Conservation (phyloP, 2,113 vertebrate species). For the Pluvianellus socialis region DNA sequence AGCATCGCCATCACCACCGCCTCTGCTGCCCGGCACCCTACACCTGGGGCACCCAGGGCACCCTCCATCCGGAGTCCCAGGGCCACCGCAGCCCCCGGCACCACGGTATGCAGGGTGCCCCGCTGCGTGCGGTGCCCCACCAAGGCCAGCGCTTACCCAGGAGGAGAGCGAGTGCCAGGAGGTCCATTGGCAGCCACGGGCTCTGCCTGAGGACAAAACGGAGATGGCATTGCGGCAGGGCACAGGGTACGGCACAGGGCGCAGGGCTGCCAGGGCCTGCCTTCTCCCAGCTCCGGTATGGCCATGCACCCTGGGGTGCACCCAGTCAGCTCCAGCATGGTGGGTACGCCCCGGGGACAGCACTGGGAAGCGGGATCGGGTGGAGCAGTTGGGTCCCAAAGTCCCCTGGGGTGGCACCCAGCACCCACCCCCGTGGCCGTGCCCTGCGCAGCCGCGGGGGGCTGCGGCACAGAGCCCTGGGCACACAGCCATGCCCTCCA, state of each 20-base stretch:
- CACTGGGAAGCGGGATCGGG: fast-evolving
- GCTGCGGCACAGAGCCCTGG: not conserved
- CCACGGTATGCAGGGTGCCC: fast-evolving
- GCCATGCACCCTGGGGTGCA: not conserved
- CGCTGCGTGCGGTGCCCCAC: fast-evolving
- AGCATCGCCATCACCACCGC: not conserved
- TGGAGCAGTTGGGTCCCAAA: not conserved
- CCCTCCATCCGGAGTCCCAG: not conserved
- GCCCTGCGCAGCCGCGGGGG: not conserved
- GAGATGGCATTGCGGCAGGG: not conserved
- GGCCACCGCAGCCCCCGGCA: not conserved
- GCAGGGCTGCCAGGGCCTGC: fast-evolving
- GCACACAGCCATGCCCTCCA: not conserved
- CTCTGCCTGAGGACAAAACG: not conserved
- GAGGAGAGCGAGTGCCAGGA: not conserved
- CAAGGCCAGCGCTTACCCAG: not conserved
- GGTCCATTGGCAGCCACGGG: not conserved
- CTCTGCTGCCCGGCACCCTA: not conserved
- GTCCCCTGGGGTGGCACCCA: fast-evolving
- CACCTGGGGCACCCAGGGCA: too few relatives aligned
- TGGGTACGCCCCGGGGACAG: not conserved
- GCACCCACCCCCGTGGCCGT: fast-evolving
- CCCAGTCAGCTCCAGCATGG: fast-evolving
- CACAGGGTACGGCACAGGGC: fast-evolving
- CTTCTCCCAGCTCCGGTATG: not conserved